Evolutionary conservation across 1,140 invertebrate species (phyloP).

Genomic region (Zelostemma sp.): DNA sequence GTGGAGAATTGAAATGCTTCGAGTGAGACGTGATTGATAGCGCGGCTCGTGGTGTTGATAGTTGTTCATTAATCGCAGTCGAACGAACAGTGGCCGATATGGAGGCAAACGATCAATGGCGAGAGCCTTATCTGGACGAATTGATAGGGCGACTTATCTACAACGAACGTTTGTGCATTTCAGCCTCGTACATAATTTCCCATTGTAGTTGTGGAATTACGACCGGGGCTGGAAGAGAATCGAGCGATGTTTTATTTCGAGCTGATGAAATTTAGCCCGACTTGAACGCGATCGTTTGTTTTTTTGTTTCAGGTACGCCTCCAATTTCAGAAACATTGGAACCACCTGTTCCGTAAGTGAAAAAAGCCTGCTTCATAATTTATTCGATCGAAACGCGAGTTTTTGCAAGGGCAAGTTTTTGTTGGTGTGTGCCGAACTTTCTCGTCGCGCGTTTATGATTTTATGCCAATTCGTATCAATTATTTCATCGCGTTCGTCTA

Average conservation of each 20-base stretch:
- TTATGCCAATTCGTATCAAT: constrained; percentile 43
- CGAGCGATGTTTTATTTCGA: neutral
- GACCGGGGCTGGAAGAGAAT: too few relatives aligned
- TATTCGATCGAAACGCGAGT: too few relatives aligned
- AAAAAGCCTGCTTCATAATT: too few relatives aligned
- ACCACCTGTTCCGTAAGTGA: too few relatives aligned
- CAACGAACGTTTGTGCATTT: constrained; percentile 33
- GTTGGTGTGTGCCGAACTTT: neutral
- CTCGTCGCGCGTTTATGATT: neutral
- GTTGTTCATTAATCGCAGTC: constrained; percentile 66
- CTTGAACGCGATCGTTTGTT: neutral
- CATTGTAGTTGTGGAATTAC: constrained; percentile 22
- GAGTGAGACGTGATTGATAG: constrained; percentile 62
- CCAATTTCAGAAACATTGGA: neutral
- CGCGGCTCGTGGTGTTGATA: constrained; percentile 56
- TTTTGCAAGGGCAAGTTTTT: too few relatives aligned
- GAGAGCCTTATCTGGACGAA: constrained; percentile 60
- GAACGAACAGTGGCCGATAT: constrained; percentile 55
- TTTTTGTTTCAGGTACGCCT: constrained; percentile 48
- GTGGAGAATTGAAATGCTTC: constrained; percentile 35
- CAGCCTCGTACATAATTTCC: constrained; percentile 39
- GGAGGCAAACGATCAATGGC: constrained; percentile 58
- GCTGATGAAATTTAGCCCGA: too few relatives aligned
- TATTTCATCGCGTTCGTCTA: constrained; percentile 46
- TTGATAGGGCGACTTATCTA: constrained; percentile 66